phyloP scores from a whole-genome alignment of 2,113 vertebrate species.

The cattle (Bos taurus) region ARS-UCD2.0 NC_037342.1:51554501-51555000 shows the following conservation, averaged over 20 bases:
- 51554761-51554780: neutral
- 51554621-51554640: neutral
- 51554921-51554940: neutral
- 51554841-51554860: neutral
- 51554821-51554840: slow-evolving; percentile 28
- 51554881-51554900: neutral
- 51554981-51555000: neutral
- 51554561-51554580: neutral
- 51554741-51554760: neutral
- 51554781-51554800: slow-evolving; percentile 4
- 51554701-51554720: neutral
- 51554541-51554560: neutral
- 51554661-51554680: neutral
- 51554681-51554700: neutral
- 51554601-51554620: neutral
- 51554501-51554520: neutral
- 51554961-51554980: neutral
- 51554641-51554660: neutral
- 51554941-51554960: neutral
- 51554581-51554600: neutral
- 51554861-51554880: slow-evolving; percentile 7
- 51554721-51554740: neutral
- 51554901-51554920: neutral
- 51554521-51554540: neutral
- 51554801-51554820: neutral